Evolutionary conservation across 2,888 invertebrate species (phyloP).

Genomic region (Sclerodermus sp.): DNA sequence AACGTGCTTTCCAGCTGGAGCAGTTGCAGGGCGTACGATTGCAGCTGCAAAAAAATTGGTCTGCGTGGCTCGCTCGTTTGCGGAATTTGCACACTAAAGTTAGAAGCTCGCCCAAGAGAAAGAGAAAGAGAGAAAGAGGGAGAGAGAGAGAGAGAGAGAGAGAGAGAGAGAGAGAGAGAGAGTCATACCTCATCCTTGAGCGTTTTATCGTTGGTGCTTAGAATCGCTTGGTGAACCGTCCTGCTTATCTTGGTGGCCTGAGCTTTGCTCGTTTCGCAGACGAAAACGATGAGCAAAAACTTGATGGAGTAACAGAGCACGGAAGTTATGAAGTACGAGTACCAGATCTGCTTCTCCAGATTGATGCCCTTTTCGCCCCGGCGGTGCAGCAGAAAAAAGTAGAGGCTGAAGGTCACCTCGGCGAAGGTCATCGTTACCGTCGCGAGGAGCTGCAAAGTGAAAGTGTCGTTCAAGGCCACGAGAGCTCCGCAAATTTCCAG

Average conservation of each 20-base stretch:
- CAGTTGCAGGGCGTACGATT: slow-evolving; percentile 43
- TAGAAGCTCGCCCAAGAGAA: background rate
- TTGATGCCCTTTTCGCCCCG: background rate
- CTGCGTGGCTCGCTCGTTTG: background rate
- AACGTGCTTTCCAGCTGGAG: slow-evolving; percentile 38
- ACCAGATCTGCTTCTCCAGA: slow-evolving; percentile 29
- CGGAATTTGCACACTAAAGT: background rate
- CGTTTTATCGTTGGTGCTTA: slow-evolving; percentile 30
- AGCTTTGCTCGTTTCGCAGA: slow-evolving; percentile 29
- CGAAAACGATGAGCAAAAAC: slow-evolving; percentile 23
- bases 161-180: no score
- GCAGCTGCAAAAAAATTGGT: slow-evolving; percentile 38
- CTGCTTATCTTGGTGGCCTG: slow-evolving; percentile 28
- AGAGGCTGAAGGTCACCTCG: slow-evolving; percentile 41
- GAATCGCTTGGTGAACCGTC: slow-evolving; percentile 35
- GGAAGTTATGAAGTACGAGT: slow-evolving; percentile 20
- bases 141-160: no score
- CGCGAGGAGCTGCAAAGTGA: slow-evolving; percentile 31
- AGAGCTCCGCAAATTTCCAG: slow-evolving; percentile 34
- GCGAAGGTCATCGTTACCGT: slow-evolving; percentile 35
- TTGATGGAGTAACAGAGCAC: slow-evolving; percentile 26
- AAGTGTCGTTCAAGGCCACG: slow-evolving; percentile 30
- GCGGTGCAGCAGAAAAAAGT: slow-evolving; percentile 33
- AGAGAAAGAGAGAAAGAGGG: no score
- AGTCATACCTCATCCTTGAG: slow-evolving; percentile 40